Conservation (phyloP, 2,113 vertebrate species). For the Elgaria multicarinata region DNA sequence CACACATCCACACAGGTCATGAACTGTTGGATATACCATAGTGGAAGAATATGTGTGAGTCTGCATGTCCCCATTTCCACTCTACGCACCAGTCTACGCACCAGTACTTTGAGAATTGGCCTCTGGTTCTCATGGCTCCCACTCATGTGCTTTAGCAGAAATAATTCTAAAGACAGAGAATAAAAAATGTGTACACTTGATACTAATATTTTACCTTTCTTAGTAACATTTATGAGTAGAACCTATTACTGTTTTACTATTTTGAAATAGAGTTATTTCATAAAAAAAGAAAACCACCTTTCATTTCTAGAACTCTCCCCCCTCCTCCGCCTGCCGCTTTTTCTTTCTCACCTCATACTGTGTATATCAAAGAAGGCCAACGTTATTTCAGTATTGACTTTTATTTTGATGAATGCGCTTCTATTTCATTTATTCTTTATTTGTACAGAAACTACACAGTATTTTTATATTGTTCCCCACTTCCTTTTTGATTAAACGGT, state of each 20-base stretch:
- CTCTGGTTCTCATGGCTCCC: conserved; percentile 11
- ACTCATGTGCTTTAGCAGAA: conserved; percentile 30
- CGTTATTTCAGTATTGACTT: conserved; percentile 74
- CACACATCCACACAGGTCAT: not conserved
- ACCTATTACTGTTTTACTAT: conserved; percentile 66
- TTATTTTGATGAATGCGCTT: conserved; percentile 76
- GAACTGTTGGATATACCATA: not conserved
- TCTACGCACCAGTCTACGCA: not conserved
- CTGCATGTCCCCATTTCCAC: not conserved
- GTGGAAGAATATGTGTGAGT: not conserved
- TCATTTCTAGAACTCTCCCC: conserved; percentile 49
- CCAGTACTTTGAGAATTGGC: not conserved
- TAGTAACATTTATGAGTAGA: conserved; percentile 39
- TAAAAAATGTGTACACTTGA: conserved; percentile 52
- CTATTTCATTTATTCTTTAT: conserved; percentile 76
- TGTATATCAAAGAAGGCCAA: conserved; percentile 67
- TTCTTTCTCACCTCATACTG: conserved; percentile 58
- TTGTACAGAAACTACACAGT: conserved; percentile 73
- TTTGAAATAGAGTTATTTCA: conserved; percentile 65
- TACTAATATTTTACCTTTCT: conserved; percentile 25
- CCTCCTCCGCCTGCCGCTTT: conserved; percentile 21
- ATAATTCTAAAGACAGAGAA: conserved; percentile 6
- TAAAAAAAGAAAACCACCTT: conserved; percentile 19
- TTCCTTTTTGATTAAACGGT: conserved; percentile 79
- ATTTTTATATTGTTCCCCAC: conserved; percentile 72